Evolutionary conservation across 1,140 invertebrate genomes (phyloP).

Genomic region (Drosophila ercepeae): DNA sequence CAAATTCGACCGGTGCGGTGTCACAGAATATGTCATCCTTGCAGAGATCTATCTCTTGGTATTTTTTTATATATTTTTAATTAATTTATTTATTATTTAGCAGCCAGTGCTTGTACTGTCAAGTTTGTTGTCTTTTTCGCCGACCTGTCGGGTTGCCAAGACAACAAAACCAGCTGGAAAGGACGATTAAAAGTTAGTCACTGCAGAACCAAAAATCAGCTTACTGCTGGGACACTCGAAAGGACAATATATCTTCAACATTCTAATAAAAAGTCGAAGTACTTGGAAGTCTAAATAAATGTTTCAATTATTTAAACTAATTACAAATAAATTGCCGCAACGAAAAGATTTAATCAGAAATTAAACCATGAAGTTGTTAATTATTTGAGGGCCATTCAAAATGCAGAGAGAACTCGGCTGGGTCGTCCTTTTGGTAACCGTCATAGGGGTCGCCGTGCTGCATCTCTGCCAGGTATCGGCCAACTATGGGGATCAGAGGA

Average conservation of each 20-base stretch:
- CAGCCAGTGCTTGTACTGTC: not conserved
- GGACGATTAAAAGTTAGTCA: not conserved
- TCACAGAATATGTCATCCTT: conserved; percentile 41
- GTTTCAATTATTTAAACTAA: not conserved
- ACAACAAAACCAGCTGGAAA: conserved; percentile 10
- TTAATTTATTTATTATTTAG: not conserved
- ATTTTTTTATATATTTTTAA: not conserved
- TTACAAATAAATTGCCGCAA: not conserved
- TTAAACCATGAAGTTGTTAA: not conserved
- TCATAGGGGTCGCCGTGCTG: not conserved
- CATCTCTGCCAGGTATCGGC: conserved; percentile 6
- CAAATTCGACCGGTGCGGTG: conserved; percentile 87
- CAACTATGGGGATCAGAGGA: not conserved
- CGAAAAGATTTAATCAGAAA: not conserved
- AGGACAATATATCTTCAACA: too few relatives aligned
- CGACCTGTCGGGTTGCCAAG: conserved; percentile 3
- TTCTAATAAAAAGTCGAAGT: too few relatives aligned
- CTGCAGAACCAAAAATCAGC: not conserved
- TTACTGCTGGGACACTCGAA: conserved; percentile 7
- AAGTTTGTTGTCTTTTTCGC: conserved; percentile 12
- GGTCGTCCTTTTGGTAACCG: not conserved
- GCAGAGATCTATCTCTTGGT: not conserved
- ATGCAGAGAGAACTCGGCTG: not conserved
- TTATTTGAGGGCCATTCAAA: not conserved
- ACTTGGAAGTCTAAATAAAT: not conserved